A percentile compares a stretch with the other conserved stretches of the same genome.
Conservation (phyloP, 2,797 vertebrate species). For the Mormyrus hasselquistii region DNA sequence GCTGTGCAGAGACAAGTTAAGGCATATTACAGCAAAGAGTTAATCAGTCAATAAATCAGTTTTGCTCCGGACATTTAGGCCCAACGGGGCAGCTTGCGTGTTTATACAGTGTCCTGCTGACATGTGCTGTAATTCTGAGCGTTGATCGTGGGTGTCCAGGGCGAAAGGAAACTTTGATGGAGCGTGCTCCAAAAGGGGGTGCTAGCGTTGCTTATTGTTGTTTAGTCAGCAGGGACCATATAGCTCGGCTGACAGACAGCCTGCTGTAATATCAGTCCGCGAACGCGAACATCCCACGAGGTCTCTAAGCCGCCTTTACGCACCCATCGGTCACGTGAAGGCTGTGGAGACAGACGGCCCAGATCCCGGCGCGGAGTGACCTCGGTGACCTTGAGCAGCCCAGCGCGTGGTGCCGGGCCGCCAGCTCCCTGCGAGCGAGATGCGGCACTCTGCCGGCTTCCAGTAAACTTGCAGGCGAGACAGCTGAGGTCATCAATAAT, state of each 20-base stretch:
- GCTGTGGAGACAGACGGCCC: neutral
- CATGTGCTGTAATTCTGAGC: neutral
- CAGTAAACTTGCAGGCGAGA: constrained; percentile 12
- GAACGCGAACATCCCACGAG: neutral
- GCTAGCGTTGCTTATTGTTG: neutral
- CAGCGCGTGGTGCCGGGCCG: neutral
- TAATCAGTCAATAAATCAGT: neutral
- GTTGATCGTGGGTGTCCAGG: neutral
- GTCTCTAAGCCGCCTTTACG: neutral
- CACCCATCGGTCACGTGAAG: neutral
- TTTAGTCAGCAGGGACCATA: neutral
- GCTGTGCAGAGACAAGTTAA: neutral
- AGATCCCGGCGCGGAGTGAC: neutral
- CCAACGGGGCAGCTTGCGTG: neutral
- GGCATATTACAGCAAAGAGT: neutral
- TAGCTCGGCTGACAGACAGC: neutral
- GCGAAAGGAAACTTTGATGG: neutral
- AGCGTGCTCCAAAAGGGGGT: neutral
- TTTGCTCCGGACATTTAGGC: neutral
- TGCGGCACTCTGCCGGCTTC: neutral
- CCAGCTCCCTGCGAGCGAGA: neutral
- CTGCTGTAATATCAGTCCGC: neutral
- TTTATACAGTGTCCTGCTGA: neutral
- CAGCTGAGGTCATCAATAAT: constrained; percentile 25
- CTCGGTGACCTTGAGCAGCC: neutral